Base-by-base conservation (phyloP, 2,888 invertebrate species). In the Drosophila heteroneura region DNA sequence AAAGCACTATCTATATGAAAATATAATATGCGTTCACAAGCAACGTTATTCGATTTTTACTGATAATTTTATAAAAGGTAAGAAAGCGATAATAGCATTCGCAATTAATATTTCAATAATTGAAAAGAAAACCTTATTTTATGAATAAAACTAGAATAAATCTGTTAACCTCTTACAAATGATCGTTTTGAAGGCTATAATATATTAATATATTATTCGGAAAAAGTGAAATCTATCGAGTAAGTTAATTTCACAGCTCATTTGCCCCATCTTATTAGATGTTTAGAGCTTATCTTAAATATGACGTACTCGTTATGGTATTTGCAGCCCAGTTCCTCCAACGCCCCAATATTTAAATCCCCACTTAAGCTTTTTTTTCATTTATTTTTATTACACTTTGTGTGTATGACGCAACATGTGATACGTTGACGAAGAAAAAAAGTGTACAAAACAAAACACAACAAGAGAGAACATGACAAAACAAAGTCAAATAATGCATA, bases 401-500 rank as follows among this genome's bases (percentile, higher is more conserved):
- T 61, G 14, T 22, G 12, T 30, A 35, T 44, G 33, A 53, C 44
- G 70, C 67, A 69, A 74, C 66, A 64, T 72, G 73, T 77, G 60
- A 65, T 59, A 58, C 54, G 26, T 32, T 47, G 39, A 5, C 58
- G 62, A 9, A 22, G 64, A 10, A 44, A 33, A 65, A 59, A 66
- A 54, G 64, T 44, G n/a, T 22, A 51, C 28, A 49, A 58, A 32
- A 12, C 53, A 56, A 35, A 32, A 44, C 57, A 59, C 71, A 59
- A 22, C 28, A 66, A 66, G 53, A 65, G 60, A 59, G 60, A 63
- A 22, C 26, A 61, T 59, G 59, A 57, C 54, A 63, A 65, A 59
- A 28, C 35, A 61, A 65, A 64, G 62, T 37, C 68, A 66, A 74
- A 74, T 74, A 76, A 69, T 61, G 62, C 60, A 72, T 44, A 70